Base-by-base conservation (phyloP, 2,888 invertebrate genomes). In the Branchellion lobata region DNA sequence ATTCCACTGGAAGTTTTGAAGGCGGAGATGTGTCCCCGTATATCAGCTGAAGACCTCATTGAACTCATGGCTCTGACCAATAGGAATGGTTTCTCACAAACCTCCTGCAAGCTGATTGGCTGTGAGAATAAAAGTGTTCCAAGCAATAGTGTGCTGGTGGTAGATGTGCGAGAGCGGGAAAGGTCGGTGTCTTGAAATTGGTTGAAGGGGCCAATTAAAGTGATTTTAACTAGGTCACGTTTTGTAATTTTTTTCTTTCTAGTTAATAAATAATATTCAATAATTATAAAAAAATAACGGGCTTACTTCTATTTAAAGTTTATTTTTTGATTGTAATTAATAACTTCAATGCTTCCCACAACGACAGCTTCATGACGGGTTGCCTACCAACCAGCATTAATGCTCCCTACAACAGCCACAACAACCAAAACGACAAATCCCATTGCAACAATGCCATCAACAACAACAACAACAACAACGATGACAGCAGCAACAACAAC, bases 21-120 rank as follows among this genome's bases (percentile, higher is more conserved):
- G 85, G 86, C 88, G 3, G 94, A 94, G 88, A 91, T 91, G 83
- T 92, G 92, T 85, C 93, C 95, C 0, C 90, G 95, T 79, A 93
- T 96, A 80, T 94, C 93, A 85, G 92, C 93, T 14, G 91, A 92
- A 68, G 96, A 96, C 88, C 91, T 95, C 85, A 89, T 94, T 81
- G 90, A 92, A 78, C 86, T 95, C 79, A 88, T 93, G 69, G 90
- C 92, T 84, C 84, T 89, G 73, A 84, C 84, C 27, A 84, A 31
- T 33, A n/a, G n/a, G 3, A 69, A n/a, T 57, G 61, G 5, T 24
- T 24, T 57, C 11, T 24, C 21, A 5, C 61, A 18, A n/a, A n/a
- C n/a, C n/a, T 57, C 61, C n/a, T 57, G 61, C 61, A 57, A 57
- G 61, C 11, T n/a, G 21, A 24, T 57, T 24, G 61, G 61, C 24